Evolutionary conservation across 2,888 invertebrate genomes (phyloP).

Genomic region (Andrena bicolor): DNA sequence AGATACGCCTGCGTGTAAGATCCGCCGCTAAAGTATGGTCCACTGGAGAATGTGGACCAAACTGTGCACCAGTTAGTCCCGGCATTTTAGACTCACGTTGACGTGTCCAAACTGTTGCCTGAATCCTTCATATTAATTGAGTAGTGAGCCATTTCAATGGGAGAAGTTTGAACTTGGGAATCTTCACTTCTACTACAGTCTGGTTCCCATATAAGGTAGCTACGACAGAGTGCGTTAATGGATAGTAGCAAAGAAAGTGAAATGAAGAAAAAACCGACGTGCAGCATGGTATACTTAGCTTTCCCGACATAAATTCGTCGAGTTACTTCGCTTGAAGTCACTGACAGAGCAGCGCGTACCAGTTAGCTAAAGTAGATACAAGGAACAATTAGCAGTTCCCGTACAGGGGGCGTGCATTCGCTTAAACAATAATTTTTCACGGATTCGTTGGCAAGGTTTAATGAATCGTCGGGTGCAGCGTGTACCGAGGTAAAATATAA

Average conservation of each 20-base stretch:
- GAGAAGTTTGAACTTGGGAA: background rate
- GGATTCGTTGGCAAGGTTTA: constrained; percentile 35
- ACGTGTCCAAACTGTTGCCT: background rate
- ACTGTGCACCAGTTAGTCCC: constrained; percentile 2
- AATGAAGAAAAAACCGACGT: background rate
- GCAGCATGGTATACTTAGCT: background rate
- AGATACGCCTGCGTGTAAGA: constrained; percentile 26
- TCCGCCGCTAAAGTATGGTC: background rate
- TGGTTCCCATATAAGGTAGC: background rate
- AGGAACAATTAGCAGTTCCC: constrained; percentile 28
- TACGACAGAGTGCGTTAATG: background rate
- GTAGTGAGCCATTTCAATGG: too few species aligned
- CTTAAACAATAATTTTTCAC: constrained; percentile 37
- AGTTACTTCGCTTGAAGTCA: background rate
- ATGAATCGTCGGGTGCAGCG: constrained; percentile 6
- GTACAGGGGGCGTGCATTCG: constrained; percentile 34
- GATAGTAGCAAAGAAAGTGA: constrained; percentile 17
- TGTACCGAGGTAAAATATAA: background rate
- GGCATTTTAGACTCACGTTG: background rate
- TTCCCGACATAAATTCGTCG: background rate
- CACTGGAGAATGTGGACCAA: constrained; percentile 1
- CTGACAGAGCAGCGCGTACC: background rate
- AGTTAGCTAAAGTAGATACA: constrained; percentile 18
- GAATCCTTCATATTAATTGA: too few species aligned
- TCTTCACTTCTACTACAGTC: background rate